Base-by-base conservation (phyloP, 2,888 invertebrate genomes). In the Mamestra brassicae region DNA sequence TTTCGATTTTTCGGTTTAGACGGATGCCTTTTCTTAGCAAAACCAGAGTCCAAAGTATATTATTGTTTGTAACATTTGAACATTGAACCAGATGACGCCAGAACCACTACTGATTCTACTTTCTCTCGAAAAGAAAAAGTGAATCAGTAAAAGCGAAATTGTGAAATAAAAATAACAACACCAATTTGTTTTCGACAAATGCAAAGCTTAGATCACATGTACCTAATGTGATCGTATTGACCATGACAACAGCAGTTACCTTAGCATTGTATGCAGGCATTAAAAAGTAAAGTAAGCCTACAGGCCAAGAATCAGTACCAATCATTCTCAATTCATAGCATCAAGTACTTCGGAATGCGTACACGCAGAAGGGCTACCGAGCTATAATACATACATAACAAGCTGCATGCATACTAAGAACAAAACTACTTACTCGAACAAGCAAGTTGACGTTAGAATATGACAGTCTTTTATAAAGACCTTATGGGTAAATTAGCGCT, bases 111-210 rank as follows among this genome's bases (percentile, higher is more conserved):
- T 57, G 54, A 52, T 54, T 65, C 61, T 54, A 76, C 82, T 76
- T 79, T 81, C 77, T 81, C 78, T 66, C 6, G 38, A 52, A 7
- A 66, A 26, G 45, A 68, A 76, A 75, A 81, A 69, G 65, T 57
- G 61, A 64, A 80, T 62, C 36, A 62, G 26, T 36, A 63, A 67
- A 80, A 81, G 47, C 69, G 52, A 62, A 69, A 69, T 75, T 47
- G 6, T 63, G 2, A 55, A 55, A 73, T 47, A 66, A 57, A 52
- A 58, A 17, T 60, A 60, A 61, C 57, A 66, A 26, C 26, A 50
- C 54, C 26, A 36, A 57, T 68, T 69, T 42, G n/a, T 45, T 38
- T 64, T 15, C 34, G 34, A n/a, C 8, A 38, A 38, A 60, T 38
- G 17, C 17, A 17, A 60, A 17, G 38, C 10, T 60, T 60, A 57